A percentile compares a stretch with the other conserved stretches of the same genome.
Conservation (phyloP, 30 jellyfish, hydroid and myxozoan species). For the Turritopsis dohrnii region DNA sequence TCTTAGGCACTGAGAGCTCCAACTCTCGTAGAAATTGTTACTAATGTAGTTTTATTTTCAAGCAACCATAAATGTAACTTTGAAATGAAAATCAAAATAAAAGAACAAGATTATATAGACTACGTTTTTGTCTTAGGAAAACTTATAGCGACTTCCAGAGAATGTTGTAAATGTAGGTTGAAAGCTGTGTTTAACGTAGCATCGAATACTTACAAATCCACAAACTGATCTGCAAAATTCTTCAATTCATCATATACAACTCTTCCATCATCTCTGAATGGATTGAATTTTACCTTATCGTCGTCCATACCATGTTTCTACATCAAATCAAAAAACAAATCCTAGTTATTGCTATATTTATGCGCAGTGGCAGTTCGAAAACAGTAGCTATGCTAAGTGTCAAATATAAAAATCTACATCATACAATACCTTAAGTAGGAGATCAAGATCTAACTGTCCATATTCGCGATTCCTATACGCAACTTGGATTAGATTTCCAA, state of each 20-base stretch:
- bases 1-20: too few species aligned
- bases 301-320: constrained; percentile 29
- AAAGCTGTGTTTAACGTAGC: constrained; percentile 28
- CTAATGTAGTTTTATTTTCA: too few species aligned
- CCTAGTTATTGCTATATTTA: too few species aligned
- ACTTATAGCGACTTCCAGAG: constrained; percentile 50
- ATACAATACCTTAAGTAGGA: not conserved
- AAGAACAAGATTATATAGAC: not conserved
- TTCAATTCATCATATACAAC: too few species aligned
- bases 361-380: too few species aligned
- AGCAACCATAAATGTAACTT: too few species aligned
- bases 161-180: constrained; percentile 25
- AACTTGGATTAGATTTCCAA: not conserved
- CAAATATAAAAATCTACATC: too few species aligned
- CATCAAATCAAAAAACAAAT: too few species aligned
- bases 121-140: not conserved
- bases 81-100: not conserved
- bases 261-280: too few species aligned
- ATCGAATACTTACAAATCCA: constrained; percentile 56
- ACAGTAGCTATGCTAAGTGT: too few species aligned
- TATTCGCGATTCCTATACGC: not conserved
- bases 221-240: too few species aligned
- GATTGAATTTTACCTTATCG: constrained; percentile 8
- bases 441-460: not conserved
- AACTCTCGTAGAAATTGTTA: too few species aligned